These are phyloP conservation scores for Neodontobutis hainanensis DNA, from an alignment of 2,113 vertebrate genomes.

Conservation along the genomic window DNA sequence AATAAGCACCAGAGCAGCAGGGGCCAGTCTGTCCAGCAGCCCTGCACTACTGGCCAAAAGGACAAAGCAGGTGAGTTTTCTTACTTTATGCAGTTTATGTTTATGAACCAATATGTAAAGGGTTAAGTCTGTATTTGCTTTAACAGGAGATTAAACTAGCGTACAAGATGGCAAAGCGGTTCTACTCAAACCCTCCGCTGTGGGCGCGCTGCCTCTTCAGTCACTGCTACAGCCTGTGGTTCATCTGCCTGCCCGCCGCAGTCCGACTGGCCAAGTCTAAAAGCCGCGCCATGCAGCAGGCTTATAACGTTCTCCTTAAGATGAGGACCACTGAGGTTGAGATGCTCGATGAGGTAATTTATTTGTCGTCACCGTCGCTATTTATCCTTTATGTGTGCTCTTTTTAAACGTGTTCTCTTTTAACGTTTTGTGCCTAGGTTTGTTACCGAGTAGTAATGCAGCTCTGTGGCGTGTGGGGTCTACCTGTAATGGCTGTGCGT, in stretches of 20 bases:
- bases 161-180: slow-evolving; percentile 91
- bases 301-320: slow-evolving; percentile 89
- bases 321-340: slow-evolving; percentile 94
- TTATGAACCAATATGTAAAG: not conserved
- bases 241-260: slow-evolving; percentile 93
- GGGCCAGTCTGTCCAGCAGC: slow-evolving; percentile 86
- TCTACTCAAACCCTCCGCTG: slow-evolving; percentile 83
- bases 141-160: slow-evolving; percentile 94
- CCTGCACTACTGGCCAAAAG: slow-evolving; percentile 95
- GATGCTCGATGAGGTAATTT: slow-evolving; percentile 89
- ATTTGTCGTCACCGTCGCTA: not conserved
- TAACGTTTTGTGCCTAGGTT: slow-evolving; percentile 77
- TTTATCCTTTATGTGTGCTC: not conserved
- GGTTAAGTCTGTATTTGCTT: not conserved
- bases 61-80: slow-evolving; percentile 89
- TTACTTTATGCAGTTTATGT: slow-evolving; percentile 2
- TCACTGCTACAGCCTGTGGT: slow-evolving; percentile 97
- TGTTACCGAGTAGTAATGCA: slow-evolving; percentile 98
- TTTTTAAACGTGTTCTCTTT: not conserved
- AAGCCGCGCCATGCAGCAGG: slow-evolving; percentile 89
- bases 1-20: slow-evolving; percentile 81
- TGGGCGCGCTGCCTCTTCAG: slow-evolving; percentile 97
- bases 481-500: slow-evolving; percentile 94
- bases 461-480: slow-evolving; percentile 91
- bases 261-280: slow-evolving; percentile 88